Percentiles rank a stretch among this genome's conserved stretches.
Evolutionary conservation across 2,113 vertebrate species (phyloP).

Genomic region (Ctenomys sociabilis): DNA sequence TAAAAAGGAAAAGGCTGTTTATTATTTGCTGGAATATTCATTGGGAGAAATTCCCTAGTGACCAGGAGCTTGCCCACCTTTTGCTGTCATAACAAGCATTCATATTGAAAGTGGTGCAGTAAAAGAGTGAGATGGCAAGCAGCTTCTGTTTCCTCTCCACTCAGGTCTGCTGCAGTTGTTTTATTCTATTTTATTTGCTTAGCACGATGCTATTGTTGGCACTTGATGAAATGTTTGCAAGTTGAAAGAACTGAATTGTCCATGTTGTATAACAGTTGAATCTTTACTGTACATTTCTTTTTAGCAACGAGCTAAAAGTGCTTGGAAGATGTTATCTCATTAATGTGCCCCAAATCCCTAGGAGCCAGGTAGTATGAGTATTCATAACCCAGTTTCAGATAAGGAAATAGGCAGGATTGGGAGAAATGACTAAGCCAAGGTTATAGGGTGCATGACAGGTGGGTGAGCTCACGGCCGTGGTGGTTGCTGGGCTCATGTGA

Average conservation of each 20-base stretch:
- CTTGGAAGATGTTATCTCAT: slow-evolving; percentile 1
- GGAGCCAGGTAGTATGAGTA: slow-evolving; percentile 24
- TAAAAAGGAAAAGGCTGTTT: not conserved
- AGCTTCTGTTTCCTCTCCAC: not conserved
- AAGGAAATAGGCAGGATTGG: not conserved
- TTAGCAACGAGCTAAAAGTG: not conserved
- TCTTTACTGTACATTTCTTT: not conserved
- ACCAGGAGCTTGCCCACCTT: not conserved
- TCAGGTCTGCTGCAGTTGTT: not conserved
- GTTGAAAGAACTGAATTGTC: not conserved
- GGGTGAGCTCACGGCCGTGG: not conserved
- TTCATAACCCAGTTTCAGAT: slow-evolving; percentile 71
- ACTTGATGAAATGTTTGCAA: not conserved
- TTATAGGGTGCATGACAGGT: not conserved
- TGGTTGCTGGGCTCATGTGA: not conserved
- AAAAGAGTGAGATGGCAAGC: not conserved
- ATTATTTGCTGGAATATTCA: not conserved
- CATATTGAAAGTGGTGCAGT: not conserved
- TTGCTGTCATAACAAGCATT: not conserved
- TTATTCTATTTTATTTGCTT: not conserved
- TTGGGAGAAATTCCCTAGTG: not conserved
- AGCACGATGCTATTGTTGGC: not conserved
- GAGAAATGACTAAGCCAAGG: slow-evolving; percentile 55
- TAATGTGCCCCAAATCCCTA: slow-evolving; percentile 59
- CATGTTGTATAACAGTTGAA: not conserved